Conservation (phyloP, 2,113 vertebrate genomes). For the Sebastes schlegelii region DNA sequence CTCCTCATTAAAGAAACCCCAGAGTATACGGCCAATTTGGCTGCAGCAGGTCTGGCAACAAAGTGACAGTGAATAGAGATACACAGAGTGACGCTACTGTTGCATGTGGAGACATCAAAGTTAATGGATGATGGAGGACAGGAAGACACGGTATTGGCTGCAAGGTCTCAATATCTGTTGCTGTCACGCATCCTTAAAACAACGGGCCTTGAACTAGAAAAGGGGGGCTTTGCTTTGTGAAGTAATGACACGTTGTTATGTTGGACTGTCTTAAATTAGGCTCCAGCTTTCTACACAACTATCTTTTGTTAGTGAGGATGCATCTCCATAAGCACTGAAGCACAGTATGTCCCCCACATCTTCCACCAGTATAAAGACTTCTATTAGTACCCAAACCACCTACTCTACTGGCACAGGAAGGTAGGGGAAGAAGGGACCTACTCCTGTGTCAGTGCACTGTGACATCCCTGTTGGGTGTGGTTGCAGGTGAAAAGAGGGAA, state of each 20-base stretch:
- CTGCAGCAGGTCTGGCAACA: constrained; percentile 48
- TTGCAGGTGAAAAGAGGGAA: no score
- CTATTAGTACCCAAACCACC: neutral
- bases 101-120: constrained; percentile 44
- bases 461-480: no score
- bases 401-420: neutral
- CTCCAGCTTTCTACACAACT: constrained; percentile 7
- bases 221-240: constrained; percentile 24
- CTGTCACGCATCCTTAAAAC: constrained; percentile 18
- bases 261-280: constrained; percentile 30
- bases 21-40: constrained; percentile 47
- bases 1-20: constrained; percentile 48
- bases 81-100: constrained; percentile 5
- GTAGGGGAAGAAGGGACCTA: neutral
- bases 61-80: constrained; percentile 38
- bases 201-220: constrained; percentile 24
- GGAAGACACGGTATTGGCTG: constrained; percentile 28
- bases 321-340: constrained; percentile 9
- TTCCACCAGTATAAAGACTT: neutral
- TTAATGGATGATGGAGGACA: constrained; percentile 38
- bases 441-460: no score
- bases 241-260: constrained; percentile 17
- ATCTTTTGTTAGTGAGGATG: neutral
- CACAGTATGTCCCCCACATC: neutral
- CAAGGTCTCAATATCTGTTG: constrained; percentile 1